A percentile compares a stretch with the other conserved stretches of the same genome.
Evolutionary conservation across 2,888 invertebrate species (phyloP).

Genomic region (Octonoba sinensis): DNA sequence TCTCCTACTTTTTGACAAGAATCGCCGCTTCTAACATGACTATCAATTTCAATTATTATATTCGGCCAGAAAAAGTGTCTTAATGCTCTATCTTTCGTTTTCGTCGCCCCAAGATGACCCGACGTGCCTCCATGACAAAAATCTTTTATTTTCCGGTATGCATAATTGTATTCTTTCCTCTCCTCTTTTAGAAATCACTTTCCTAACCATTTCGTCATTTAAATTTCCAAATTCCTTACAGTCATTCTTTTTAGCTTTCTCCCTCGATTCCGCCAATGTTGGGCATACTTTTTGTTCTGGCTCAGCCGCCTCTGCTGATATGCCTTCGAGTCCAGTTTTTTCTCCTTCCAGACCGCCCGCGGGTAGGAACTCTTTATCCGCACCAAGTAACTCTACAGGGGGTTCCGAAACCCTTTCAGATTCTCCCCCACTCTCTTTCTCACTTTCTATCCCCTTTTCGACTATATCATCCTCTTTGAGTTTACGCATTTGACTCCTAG

Average conservation of each 20-base stretch:
- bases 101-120: constrained; percentile 13
- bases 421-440: not conserved
- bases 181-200: not conserved
- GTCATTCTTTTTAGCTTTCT: not conserved
- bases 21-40: constrained; percentile 12
- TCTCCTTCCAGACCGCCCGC: not conserved
- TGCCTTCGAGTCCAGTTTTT: not conserved
- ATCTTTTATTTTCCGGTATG: not conserved
- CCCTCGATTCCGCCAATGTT: not conserved
- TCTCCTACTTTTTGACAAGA: constrained; percentile 15
- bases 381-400: not conserved
- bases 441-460: no score
- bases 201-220: not conserved
- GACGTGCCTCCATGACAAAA: constrained; percentile 12
- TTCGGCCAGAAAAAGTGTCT: constrained; percentile 24
- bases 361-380: not conserved
- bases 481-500: no score
- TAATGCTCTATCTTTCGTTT: constrained; percentile 16
- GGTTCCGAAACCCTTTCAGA: not conserved
- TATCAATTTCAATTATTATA: constrained; percentile 13
- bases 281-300: not conserved
- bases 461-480: not conserved
- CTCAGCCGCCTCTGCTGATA: not conserved
- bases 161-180: not conserved
- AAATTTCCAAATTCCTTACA: not conserved